Evolutionary conservation across 2,888 invertebrate species (phyloP), one percentile per base, ranked within the genome.

Genomic region (Scotopteryx bipunctaria): DNA sequence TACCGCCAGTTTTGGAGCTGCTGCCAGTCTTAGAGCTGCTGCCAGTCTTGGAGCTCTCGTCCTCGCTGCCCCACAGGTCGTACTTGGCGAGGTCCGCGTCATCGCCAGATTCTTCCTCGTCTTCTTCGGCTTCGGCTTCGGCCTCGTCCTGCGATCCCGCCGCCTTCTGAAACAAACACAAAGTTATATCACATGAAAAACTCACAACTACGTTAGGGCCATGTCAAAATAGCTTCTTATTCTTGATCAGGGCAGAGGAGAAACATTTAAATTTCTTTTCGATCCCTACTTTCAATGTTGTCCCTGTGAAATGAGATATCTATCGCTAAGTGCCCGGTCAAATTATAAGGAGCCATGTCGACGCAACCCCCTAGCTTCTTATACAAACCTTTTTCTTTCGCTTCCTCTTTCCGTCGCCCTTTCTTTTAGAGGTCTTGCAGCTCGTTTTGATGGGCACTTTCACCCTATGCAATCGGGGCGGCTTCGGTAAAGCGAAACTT

Each of bases 71-170:
- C 93, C 94, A 95, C 32, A 96, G 85, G 73, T 95, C 95, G 77
- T 96, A 96, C 76, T 95, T 95, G 15, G 95, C 94, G 37, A 95
- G 87, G 78, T 96, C 95, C 6, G 92, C 94, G 43, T 91, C 90
- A 46, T 93, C 93, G 0, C 93, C 93, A 0, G 92, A 92, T 46
- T 92, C 92, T 40, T 91, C 92, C 4, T 93, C 93, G 0, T 92
- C 93, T 0, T 93, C 93, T 0, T 93, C 93, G 0, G 85, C 91
- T 0, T 93, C 93, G 0, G 85, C 91, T 1, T 78, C 91, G 0
- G 79, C 88, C 8, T 83, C 89, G 0, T 83, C 89, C 8, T 83
- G 79, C 2, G 80, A 71, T 14, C 71, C 69, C 6, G 78, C 72
- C n/a, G 78, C 60, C 65, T 82, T 78, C 91, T 91, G 83, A 38